These are phyloP conservation scores for Gordius sp. DNA, from an alignment of 2,888 invertebrate species.

Conservation along the genomic window DNA sequence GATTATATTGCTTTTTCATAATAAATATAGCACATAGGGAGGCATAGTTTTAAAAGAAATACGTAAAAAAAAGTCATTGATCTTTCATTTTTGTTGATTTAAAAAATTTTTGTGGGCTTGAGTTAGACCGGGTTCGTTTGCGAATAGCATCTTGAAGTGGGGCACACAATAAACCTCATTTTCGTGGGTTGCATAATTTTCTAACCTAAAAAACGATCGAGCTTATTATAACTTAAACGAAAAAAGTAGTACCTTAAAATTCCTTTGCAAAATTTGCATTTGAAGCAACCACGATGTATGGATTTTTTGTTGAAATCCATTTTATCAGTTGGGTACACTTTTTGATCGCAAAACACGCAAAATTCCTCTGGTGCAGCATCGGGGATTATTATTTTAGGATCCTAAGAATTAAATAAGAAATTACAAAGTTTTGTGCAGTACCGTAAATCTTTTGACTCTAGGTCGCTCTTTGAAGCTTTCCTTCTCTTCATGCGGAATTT, in stretches of 20 bases:
- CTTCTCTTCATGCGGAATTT: neutral
- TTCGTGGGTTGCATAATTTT: conserved; percentile 11
- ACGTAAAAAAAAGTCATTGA: too few relatives aligned
- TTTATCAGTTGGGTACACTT: neutral
- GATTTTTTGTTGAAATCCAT: conserved; percentile 7
- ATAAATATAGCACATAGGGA: too few relatives aligned
- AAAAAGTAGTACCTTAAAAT: neutral
- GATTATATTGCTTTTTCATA: too few relatives aligned
- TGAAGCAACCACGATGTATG: conserved; percentile 7
- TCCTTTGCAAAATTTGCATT: neutral
- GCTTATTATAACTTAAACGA: neutral
- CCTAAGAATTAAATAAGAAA: conserved; percentile 9
- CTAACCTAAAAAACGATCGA: neutral
- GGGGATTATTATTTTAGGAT: neutral
- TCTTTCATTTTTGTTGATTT: too few relatives aligned
- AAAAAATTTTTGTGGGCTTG: neutral
- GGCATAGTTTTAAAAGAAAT: too few relatives aligned
- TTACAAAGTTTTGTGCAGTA: neutral
- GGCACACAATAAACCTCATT: neutral
- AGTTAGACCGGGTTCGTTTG: conserved; percentile 7
- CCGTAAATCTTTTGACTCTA: conserved; percentile 12
- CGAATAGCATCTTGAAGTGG: conserved; percentile 11
- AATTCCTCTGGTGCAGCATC: neutral
- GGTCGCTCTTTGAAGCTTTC: neutral
- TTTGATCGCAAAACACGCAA: conserved; percentile 2